Percentiles rank a stretch among this genome's conserved stretches.
phyloP scores from a whole-genome alignment of 1,140 invertebrate genomes.

The Cardiocondyla obscurior region DNA sequence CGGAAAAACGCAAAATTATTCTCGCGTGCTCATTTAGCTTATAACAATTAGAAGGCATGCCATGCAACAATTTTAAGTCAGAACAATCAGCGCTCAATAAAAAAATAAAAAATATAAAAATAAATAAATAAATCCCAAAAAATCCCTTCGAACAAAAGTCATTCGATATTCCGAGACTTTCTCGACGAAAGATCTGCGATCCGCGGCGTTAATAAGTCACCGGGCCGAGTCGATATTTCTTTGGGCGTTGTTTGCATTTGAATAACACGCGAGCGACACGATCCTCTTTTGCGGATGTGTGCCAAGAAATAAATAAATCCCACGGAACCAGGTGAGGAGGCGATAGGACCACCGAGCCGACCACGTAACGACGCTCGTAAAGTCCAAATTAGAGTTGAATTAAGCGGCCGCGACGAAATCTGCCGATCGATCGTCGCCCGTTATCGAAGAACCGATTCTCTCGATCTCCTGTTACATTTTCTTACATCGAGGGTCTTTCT shows the following conservation, averaged over 20 bases:
- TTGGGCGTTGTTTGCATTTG: constrained; percentile 77
- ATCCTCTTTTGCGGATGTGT: constrained; percentile 75
- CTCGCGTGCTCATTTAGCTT: too few species aligned
- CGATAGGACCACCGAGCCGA: constrained; percentile 76
- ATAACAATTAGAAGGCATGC: too few species aligned
- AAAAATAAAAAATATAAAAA: too few species aligned
- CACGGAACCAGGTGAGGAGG: constrained; percentile 23
- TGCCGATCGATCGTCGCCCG: constrained; percentile 57
- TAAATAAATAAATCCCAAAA: too few species aligned
- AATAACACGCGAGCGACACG: constrained; percentile 81
- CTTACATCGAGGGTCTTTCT: background rate
- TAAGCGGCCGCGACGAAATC: constrained; percentile 20
- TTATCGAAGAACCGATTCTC: background rate
- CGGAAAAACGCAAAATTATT: background rate
- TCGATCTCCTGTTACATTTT: constrained; percentile 16
- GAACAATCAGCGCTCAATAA: background rate
- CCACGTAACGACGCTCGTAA: constrained; percentile 74
- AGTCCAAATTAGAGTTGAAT: constrained; percentile 75
- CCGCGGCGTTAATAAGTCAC: constrained; percentile 72
- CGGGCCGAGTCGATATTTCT: constrained; percentile 4
- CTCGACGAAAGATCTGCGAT: constrained; percentile 34
- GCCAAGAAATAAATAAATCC: constrained; percentile 77
- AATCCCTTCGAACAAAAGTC: constrained; percentile 3
- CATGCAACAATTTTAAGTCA: background rate
- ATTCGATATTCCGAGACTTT: constrained; percentile 19